Conservation (phyloP, 2,113 vertebrate genomes). For the Physeter macrocephalus region DNA sequence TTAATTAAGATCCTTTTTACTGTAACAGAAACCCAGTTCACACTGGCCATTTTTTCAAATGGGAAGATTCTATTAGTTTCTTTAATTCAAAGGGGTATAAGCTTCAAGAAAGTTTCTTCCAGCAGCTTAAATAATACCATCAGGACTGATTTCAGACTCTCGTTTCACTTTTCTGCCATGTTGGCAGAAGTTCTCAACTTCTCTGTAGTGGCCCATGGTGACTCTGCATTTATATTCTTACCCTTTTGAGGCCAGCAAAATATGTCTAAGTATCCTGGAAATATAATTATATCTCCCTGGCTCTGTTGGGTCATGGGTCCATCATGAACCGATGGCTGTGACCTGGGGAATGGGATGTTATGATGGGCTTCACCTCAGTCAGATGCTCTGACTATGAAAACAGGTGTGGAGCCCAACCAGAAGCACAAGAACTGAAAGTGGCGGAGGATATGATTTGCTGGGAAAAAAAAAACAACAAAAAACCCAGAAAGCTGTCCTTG, state of each 20-base stretch:
- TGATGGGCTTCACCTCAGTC: background rate
- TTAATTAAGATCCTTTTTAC: background rate
- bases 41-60: background rate
- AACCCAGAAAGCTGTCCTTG: background rate
- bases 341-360: background rate
- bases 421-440: background rate
- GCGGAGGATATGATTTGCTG: background rate
- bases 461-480: no score
- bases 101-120: background rate
- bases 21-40: background rate
- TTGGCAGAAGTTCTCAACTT: background rate
- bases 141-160: background rate
- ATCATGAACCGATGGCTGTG: rapidly evolving
- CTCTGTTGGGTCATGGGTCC: background rate
- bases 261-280: background rate
- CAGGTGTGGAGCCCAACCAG: rapidly evolving
- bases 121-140: background rate
- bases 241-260: background rate
- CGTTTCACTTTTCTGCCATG: background rate
- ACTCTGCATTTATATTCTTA: background rate
- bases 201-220: background rate
- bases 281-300: background rate
- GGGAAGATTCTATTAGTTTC: background rate
- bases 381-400: background rate
- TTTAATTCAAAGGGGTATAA: background rate